Base-by-base conservation (phyloP, 92 coral and sea anemone species). In the Virgularia gustaviana region DNA sequence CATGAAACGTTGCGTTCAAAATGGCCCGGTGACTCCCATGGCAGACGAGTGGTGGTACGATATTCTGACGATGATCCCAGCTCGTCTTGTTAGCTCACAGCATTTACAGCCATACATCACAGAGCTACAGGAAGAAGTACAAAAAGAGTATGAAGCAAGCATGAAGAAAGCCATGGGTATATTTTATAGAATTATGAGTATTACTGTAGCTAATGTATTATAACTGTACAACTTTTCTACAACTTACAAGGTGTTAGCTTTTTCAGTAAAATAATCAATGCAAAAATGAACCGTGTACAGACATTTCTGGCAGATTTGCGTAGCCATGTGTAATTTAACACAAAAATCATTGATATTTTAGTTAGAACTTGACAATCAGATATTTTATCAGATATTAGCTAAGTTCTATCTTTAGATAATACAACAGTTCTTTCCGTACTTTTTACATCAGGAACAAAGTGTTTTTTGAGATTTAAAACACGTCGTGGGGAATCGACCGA, bases 1-100 rank as follows among this genome's bases (percentile, higher is more conserved):
- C 65, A 89, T 92, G 88, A 92, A 92, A 81, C 85, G 83, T 62
- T 94, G 96, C 81, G 99, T 94, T 8, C 96, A 94, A 39, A 89
- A 94, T 63, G 99, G 99, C 0, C 99, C 99, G 28, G 99, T 89
- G 19, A 89, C 99, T 5, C 96, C 99, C 12, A 94, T 94, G 99
- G 96, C 99, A 9, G 90, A 85, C 56, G 94, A 94, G 20, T 86
- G 95, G 96, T 94, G 99, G 99, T 82, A 82, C 28, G 79, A 91
- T 44, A 94, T 94, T 31, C 77, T 94, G 70, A 82, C 87, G 1
- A 94, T 94, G 99, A 94, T 94, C 55, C 99, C 99, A 57, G 63
- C 96, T 27, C 78, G 79, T 33, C 75, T 94, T 72, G 99, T 92
- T n/a, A 84, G 83, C 72, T 80, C 98, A 10, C 85, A 91, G 65